Evolutionary conservation across 1,140 invertebrate species (phyloP).

Genomic region (Cryptotermes secundus): DNA sequence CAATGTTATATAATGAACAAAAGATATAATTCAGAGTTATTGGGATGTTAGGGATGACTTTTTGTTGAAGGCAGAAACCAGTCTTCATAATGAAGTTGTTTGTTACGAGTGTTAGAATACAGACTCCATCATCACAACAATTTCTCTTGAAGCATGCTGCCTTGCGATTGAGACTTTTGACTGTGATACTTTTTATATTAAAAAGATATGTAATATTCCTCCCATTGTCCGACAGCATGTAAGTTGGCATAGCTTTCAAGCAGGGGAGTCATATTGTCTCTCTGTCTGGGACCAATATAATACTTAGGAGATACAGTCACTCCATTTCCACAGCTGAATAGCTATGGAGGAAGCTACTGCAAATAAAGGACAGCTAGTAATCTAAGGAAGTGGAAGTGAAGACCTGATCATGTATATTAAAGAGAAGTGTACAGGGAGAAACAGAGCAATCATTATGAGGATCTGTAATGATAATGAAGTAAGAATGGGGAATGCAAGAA

Average conservation of each 20-base stretch:
- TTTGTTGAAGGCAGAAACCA: no score
- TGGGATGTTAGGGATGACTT: no score
- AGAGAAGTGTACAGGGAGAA: neutral
- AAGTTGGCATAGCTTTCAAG: neutral
- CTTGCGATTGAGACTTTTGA: slow-evolving; percentile 3
- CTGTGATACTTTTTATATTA: slow-evolving; percentile 20
- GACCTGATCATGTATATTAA: neutral
- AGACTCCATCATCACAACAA: neutral
- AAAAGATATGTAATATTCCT: neutral
- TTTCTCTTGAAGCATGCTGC: slow-evolving; percentile 1
- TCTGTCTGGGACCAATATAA: neutral
- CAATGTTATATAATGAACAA: no score
- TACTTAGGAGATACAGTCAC: neutral
- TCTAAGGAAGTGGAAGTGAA: neutral
- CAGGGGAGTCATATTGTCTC: neutral
- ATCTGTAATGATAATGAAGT: neutral
- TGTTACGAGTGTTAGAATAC: no score
- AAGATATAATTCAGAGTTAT: no score
- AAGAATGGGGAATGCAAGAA: no score
- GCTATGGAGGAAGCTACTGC: neutral
- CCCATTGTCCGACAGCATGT: no score
- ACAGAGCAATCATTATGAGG: neutral
- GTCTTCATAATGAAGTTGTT: no score
- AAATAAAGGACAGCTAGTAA: neutral
- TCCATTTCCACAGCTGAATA: neutral